Evolutionary conservation across 1,140 invertebrate genomes (phyloP), one percentile per base, ranked within the genome.

Genomic region (Aphidius gifuensis): DNA sequence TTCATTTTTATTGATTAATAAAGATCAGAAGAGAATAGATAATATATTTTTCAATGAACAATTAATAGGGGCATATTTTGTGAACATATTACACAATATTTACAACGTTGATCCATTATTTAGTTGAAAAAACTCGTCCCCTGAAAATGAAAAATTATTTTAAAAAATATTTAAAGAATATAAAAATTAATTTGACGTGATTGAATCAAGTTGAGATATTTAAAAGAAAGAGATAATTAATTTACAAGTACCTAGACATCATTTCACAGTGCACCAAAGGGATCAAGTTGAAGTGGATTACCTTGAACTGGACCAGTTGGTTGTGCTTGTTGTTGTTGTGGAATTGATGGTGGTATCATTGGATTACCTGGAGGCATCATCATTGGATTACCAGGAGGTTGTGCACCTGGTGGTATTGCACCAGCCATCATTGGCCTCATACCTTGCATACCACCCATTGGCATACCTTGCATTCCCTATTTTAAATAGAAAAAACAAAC

Each of bases 251-350:
- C 76, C 76, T 78, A 78, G 45, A 48, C 38, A 71, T 69, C 69
- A 66, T 65, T 76, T 81, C 78, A 82, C 64, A 82, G 78, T 72
- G 80, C 80, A 75, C 81, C 81, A 64, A 82, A 82, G 45, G 81
- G 81, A 74, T 82, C 81, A 49, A 82, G 73, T 62, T 80, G 80
- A 57, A 81, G 76, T 64, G 74, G 74, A 64, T 79, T 80, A 69
- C 69, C 72, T 60, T 78, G 74, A 56, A 74, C 66, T 60, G 74
- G 75, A 65, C 70, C 66, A 59, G 74, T 69, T 3, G 65, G 68
- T 61, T 74, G 77, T 55, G 73, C 67, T 47, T 73, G 74, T 57
- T 74, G 16, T 16, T 16, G 75, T 58, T 74, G 77, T 64, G 77
- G 77, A 49, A 71, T 61, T 60, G 74, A 65, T 64, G 68, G 67